Conservation (phyloP, 2,113 vertebrate species). For the Grammomys surdaster region DNA sequence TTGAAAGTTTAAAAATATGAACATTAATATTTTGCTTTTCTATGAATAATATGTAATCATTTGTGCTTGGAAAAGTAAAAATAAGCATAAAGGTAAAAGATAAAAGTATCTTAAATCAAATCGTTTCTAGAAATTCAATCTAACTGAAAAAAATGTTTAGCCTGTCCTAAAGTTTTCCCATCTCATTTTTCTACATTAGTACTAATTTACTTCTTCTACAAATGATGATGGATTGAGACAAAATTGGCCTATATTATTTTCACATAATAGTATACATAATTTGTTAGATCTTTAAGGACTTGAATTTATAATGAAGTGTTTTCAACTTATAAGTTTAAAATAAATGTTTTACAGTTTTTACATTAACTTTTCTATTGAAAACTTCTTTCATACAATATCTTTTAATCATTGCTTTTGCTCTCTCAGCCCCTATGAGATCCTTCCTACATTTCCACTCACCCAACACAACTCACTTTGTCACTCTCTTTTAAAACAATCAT, state of each 20-base stretch:
- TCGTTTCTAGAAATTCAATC: not conserved
- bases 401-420: not conserved
- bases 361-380: conserved; percentile 30
- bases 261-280: conserved; percentile 54
- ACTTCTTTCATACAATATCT: not conserved
- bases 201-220: conserved; percentile 56
- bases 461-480: not conserved
- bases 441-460: too few species aligned
- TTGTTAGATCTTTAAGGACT: conserved; percentile 30
- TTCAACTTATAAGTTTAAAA: conserved; percentile 53
- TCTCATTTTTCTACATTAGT: conserved; percentile 66
- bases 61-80: not conserved
- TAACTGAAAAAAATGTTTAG: conserved; percentile 23
- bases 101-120: not conserved
- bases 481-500: not conserved
- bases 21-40: not conserved
- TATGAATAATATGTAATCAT: not conserved
- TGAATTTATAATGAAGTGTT: conserved; percentile 39
- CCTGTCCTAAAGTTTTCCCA: conserved; percentile 56
- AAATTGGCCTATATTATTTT: conserved; percentile 48
- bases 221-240: conserved; percentile 40
- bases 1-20: not conserved
- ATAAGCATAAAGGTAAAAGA: not conserved
- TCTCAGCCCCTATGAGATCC: not conserved
- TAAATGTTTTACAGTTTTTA: not conserved